Evolutionary conservation across 2,888 invertebrate genomes (phyloP).

Genomic region (Nasonia oneida): DNA sequence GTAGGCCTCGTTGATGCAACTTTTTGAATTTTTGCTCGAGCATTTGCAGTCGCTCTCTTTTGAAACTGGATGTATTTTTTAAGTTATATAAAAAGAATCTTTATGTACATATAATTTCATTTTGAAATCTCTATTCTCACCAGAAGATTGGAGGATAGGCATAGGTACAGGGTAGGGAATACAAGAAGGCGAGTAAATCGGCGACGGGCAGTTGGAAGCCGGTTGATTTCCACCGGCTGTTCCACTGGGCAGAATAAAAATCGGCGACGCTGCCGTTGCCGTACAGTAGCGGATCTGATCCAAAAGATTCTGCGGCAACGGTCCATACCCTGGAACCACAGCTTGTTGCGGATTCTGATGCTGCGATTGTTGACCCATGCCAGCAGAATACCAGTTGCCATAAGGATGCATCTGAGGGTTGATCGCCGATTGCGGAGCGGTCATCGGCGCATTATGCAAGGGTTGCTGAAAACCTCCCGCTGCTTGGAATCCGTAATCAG

Average conservation of each 20-base stretch:
- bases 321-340: neutral
- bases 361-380: neutral
- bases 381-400: neutral
- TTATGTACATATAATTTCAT: neutral
- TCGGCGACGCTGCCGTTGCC: constrained; percentile 66
- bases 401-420: neutral
- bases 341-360: neutral
- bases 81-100: neutral
- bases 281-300: constrained; percentile 71
- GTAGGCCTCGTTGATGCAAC: neutral
- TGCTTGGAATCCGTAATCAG: neutral
- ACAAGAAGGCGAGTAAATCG: constrained; percentile 65
- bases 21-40: constrained; percentile 11
- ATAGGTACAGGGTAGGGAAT: constrained; percentile 69
- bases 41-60: constrained; percentile 26
- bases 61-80: neutral
- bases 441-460: neutral
- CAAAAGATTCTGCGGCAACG: constrained; percentile 65
- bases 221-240: neutral
- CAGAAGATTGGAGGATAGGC: constrained; percentile 66
- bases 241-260: constrained; percentile 72
- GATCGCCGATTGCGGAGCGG: neutral
- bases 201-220: constrained; percentile 18
- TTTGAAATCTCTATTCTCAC: neutral
- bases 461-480: neutral